A percentile compares a stretch with the other conserved stretches of the same genome.
These are phyloP conservation scores for Lasius platythorax DNA, from an alignment of 2,888 invertebrate species.

Conservation along the genomic window DNA sequence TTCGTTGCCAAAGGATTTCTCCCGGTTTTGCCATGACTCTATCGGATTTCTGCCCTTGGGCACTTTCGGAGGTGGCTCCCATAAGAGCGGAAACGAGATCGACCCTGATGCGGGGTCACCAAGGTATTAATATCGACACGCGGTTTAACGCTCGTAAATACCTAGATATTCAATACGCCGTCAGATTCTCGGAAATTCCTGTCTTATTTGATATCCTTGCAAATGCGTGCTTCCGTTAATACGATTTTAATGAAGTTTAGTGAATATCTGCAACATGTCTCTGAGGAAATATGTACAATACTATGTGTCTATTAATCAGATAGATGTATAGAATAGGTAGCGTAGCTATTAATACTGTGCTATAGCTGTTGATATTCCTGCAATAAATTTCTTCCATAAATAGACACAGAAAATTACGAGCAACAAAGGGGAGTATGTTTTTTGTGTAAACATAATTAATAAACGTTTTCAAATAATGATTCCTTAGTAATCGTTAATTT, in stretches of 20 bases:
- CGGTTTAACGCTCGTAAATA: slow-evolving; percentile 55
- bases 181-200: slow-evolving; percentile 23
- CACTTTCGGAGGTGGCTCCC: slow-evolving; percentile 24
- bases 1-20: slow-evolving; percentile 52
- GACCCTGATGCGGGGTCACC: slow-evolving; percentile 40
- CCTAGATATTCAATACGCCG: slow-evolving; percentile 20
- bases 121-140: slow-evolving; percentile 68
- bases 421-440: neutral
- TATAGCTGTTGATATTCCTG: slow-evolving; percentile 5
- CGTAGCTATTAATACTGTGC: neutral
- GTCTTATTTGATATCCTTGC: slow-evolving; percentile 29
- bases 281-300: neutral
- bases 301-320: neutral
- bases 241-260: slow-evolving; percentile 23
- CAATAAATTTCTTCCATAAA: neutral
- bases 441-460: neutral
- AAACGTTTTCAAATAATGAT: neutral
- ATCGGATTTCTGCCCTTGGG: slow-evolving; percentile 42
- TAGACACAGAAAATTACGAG: neutral
- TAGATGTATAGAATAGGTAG: neutral
- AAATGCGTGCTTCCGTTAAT: slow-evolving; percentile 1
- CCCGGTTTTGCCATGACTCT: slow-evolving; percentile 38
- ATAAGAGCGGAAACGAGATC: slow-evolving; percentile 58
- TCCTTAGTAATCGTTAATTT: neutral
- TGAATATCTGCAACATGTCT: neutral